Conservation (phyloP, 2,113 vertebrate genomes). For the Mormyrus lacerda region DNA sequence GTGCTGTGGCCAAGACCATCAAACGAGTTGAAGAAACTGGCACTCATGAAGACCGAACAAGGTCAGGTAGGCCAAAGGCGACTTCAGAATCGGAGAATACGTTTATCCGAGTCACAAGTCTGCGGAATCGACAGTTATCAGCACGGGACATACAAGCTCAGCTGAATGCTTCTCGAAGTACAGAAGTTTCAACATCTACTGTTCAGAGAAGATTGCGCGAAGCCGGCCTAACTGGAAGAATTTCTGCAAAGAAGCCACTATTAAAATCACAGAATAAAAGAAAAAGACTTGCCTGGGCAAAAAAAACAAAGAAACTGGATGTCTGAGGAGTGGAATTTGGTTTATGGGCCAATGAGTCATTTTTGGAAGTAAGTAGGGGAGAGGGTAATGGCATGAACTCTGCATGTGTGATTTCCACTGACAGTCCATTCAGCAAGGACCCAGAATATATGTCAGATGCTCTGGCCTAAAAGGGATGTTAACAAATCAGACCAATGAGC, state of each 20-base stretch:
- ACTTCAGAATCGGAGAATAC: not conserved
- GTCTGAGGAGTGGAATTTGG: not conserved
- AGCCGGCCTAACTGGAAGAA: not conserved
- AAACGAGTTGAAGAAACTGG: not conserved
- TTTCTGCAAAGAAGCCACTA: not conserved
- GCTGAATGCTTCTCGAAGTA: constrained; percentile 16
- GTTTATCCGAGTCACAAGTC: not conserved
- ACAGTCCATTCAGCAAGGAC: not conserved
- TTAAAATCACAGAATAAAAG: not conserved
- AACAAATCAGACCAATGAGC: not conserved
- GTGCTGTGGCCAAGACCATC: not conserved
- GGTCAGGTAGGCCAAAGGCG: not conserved
- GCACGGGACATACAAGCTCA: constrained; percentile 20
- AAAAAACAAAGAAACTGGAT: not conserved
- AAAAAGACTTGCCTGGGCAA: not conserved
- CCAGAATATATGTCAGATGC: not conserved
- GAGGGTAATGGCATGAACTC: not conserved
- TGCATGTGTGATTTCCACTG: not conserved
- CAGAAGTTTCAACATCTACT: constrained; percentile 22
- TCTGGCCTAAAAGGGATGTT: not conserved
- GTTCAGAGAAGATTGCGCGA: constrained; percentile 1
- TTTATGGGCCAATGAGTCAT: not conserved
- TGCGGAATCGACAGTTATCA: not conserved
- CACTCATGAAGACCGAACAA: not conserved
- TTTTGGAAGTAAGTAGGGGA: not conserved